These are phyloP conservation scores for Potorous gilbertii DNA, from an alignment of 2,797 vertebrate genomes.

Conservation along the genomic window DNA sequence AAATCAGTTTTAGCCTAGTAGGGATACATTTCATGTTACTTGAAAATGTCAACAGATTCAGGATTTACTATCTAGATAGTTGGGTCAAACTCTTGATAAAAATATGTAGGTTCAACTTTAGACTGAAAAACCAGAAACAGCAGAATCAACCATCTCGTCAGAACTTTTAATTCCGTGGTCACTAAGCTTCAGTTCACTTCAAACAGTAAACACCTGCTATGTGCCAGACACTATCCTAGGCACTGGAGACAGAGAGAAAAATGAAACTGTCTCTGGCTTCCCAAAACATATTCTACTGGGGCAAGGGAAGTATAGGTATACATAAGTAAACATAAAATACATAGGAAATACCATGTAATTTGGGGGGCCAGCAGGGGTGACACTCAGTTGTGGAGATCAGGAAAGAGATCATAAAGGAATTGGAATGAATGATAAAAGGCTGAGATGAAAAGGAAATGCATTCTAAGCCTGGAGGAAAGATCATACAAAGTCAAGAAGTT, in stretches of 20 bases:
- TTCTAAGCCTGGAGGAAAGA: neutral
- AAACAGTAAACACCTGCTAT: neutral
- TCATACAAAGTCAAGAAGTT: neutral
- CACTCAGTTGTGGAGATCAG: neutral
- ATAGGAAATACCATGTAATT: neutral
- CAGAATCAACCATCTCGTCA: neutral
- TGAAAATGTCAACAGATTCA: slow-evolving; percentile 12
- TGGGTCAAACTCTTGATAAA: neutral
- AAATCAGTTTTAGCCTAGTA: slow-evolving; percentile 14
- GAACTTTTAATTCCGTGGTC: neutral
- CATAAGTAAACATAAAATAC: neutral
- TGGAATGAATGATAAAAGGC: neutral
- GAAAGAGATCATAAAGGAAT: neutral
- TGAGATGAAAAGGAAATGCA: neutral
- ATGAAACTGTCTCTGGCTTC: neutral
- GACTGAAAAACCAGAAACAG: neutral
- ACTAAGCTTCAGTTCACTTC: neutral
- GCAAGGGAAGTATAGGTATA: neutral
- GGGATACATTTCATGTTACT: neutral
- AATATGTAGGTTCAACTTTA: slow-evolving; percentile 5
- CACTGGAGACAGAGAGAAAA: neutral
- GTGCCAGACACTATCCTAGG: neutral
- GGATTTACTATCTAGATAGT: neutral
- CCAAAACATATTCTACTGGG: neutral
- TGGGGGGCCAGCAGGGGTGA: neutral